Conservation (phyloP, 2,888 invertebrate species). For the Sussaba pulchella region DNA sequence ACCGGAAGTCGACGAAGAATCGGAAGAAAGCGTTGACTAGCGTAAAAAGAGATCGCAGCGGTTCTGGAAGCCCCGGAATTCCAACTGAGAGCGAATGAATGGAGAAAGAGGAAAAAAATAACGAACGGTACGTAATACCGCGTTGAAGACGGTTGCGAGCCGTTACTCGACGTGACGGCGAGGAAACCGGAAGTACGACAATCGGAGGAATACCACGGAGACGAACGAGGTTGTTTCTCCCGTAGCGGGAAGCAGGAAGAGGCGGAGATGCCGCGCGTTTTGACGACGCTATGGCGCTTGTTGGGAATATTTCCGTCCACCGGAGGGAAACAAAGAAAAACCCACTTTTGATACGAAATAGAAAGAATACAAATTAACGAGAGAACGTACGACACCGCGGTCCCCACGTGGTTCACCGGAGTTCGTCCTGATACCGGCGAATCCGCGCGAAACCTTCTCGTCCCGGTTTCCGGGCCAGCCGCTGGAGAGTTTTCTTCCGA, state of each 20-base stretch:
- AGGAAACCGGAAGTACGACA: constrained; percentile 68
- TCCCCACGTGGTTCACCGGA: constrained; percentile 55
- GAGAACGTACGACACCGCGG: constrained; percentile 36
- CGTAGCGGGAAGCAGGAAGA: background rate
- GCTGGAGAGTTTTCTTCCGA: too few relatives aligned
- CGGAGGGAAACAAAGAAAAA: constrained; percentile 71
- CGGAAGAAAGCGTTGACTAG: background rate
- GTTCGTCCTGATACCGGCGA: constrained; percentile 50
- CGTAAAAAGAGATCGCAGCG: background rate
- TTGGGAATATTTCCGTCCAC: constrained; percentile 55
- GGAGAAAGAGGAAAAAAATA: constrained; percentile 29
- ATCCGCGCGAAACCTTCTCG: constrained; percentile 2
- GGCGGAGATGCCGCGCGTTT: constrained; percentile 50
- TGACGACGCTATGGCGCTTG: constrained; percentile 51
- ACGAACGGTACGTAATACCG: constrained; percentile 11
- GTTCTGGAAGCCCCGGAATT: constrained; percentile 6
- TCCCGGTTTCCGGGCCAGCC: background rate
- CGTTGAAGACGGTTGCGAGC: constrained; percentile 43
- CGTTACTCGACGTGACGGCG: constrained; percentile 60
- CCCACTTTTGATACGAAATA: constrained; percentile 62
- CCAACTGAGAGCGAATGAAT: constrained; percentile 55
- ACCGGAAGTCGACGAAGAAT: background rate
- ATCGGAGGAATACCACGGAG: constrained; percentile 11
- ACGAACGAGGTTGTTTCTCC: background rate
- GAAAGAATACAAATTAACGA: constrained; percentile 13